These are phyloP conservation scores for Corythaeola cristata DNA, from an alignment of 2,113 vertebrate species.

Conservation along the genomic window DNA sequence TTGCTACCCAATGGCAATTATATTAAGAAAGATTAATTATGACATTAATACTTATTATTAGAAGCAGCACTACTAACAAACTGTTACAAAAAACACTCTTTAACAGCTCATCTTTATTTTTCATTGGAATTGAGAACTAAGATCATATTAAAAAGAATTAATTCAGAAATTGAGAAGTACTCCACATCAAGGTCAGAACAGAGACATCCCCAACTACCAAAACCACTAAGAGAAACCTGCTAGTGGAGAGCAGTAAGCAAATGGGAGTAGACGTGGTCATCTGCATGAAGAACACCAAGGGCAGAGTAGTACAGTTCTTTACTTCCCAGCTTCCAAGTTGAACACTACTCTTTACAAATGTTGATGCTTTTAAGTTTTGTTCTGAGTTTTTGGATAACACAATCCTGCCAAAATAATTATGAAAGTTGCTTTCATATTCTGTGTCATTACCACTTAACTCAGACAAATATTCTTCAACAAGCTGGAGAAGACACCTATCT, in stretches of 20 bases:
- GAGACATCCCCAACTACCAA: background rate
- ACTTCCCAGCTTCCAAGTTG: background rate
- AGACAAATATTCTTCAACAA: background rate
- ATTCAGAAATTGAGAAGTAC: background rate
- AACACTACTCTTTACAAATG: background rate
- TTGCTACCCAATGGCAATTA: background rate
- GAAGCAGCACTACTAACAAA: background rate
- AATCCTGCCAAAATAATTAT: background rate
- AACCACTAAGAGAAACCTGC: background rate
- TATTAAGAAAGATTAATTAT: background rate
- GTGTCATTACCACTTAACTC: background rate
- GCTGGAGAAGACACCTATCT: background rate
- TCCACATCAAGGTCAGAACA: background rate
- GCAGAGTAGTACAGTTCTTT: background rate
- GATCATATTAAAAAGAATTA: background rate
- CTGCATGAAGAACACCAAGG: background rate
- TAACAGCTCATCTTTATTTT: background rate
- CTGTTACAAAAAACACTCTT: background rate
- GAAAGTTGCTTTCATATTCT: background rate
- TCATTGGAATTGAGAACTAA: background rate
- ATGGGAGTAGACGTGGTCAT: rapidly evolving
- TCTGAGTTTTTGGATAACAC: background rate
- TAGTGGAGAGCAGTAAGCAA: background rate
- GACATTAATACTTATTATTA: background rate
- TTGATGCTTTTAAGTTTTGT: background rate